Base-by-base conservation (phyloP, 2,113 vertebrate genomes). In the Baryphthengus martii region DNA sequence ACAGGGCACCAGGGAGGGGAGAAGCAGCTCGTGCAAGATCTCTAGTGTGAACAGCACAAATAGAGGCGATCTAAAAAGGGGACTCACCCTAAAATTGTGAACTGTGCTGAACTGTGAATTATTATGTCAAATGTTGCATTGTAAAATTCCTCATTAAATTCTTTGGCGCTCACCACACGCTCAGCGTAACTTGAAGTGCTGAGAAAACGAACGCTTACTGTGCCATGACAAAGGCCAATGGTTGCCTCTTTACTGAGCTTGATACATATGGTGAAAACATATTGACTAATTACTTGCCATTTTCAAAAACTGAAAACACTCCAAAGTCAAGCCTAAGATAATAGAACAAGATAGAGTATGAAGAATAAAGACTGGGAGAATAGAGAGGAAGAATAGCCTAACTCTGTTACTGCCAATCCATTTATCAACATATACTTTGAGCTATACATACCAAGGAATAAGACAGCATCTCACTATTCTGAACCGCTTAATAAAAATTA, bases 301-400 rank as follows among this genome's bases (percentile, higher is more conserved):
- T 90, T 96, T 93, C 86, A 96, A 97, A 96, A 97, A 97, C 89
- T 93, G 95, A 97, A 97, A 95, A 79, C 94, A 93, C 97, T 97
- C 96, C 97, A 97, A 96, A 96, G 90, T 66, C 91, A 91, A 92
- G 87, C 87, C 83, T 65, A 85, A 95, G 94, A 88, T 95, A 95
- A 97, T 95, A 89, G 95, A 90, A 93, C 9, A 5, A 50, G 94
- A 94, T 10, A 12, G 39, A 52, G 88, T 47, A 39, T 0, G 10
- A 88, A 74, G 92, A 67, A 12, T 45, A 6, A 85, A 95, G 94
- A 40, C 77, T 81, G 78, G 91, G 73, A 94, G 86, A 77, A 53
- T 1, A 16, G 72, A 85, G 88, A 95, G 77, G 81, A 86, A 80
- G 88, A 90, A 39, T 4, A 49, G 85, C 6, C 1, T 44, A 56